Conservation (phyloP, 2,888 invertebrate species). For the Ichneumon xanthorius region DNA sequence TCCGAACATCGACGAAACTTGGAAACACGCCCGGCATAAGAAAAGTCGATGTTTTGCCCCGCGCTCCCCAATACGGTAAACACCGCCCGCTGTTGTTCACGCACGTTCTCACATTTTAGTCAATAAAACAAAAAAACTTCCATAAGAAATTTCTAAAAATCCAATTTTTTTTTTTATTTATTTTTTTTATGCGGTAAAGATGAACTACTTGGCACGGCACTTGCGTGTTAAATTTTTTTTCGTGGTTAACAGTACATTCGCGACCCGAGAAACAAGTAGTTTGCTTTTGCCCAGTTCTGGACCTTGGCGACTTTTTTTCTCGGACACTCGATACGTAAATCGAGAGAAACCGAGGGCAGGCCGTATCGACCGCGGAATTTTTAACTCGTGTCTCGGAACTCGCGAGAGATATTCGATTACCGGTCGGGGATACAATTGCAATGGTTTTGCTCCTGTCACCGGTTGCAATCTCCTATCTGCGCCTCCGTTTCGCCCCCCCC, state of each 20-base stretch:
- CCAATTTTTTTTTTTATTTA: background rate
- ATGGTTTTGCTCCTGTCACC: conserved; percentile 27
- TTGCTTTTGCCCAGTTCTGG: conserved; percentile 23
- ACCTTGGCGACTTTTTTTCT: conserved; percentile 59
- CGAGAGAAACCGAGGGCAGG: conserved; percentile 61
- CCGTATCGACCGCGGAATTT: conserved; percentile 74
- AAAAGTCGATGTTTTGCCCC: conserved; percentile 26
- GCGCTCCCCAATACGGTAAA: background rate
- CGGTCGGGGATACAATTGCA: conserved; percentile 73
- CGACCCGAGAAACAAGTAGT: background rate
- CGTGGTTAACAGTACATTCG: background rate
- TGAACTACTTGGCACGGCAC: too few species aligned
- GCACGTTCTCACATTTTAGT: background rate
- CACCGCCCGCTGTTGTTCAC: background rate
- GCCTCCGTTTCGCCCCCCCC: conserved; percentile 29
- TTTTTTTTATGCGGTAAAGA: too few species aligned
- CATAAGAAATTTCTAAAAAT: background rate
- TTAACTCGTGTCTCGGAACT: conserved; percentile 67
- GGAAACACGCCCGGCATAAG: conserved; percentile 41
- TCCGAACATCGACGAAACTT: conserved; percentile 47
- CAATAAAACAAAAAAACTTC: background rate
- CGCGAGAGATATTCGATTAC: conserved; percentile 74
- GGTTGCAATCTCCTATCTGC: conserved; percentile 8
- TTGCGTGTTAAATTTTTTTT: background rate
- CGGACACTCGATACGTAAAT: conserved; percentile 72